A percentile compares a stretch with the other conserved stretches of the same genome.
phyloP scores from a whole-genome alignment of 2,888 invertebrate genomes.

The Isoperla grammatica region DNA sequence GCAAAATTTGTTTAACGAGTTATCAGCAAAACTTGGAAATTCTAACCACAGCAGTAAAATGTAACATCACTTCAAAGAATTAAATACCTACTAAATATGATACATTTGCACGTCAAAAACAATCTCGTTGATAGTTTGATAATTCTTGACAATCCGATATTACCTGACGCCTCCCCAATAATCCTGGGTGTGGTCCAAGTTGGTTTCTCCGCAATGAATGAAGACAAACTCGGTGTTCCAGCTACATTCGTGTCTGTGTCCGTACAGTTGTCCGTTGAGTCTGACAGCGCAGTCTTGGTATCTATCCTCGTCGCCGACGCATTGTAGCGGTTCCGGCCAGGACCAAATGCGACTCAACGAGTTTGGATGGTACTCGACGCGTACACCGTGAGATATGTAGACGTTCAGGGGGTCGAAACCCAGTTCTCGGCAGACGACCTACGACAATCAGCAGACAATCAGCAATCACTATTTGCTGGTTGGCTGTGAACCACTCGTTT shows the following conservation, averaged over 20 bases:
- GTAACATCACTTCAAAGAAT: too few species aligned
- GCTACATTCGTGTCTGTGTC: conserved; percentile 76
- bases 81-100: too few species aligned
- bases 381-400: conserved; percentile 76
- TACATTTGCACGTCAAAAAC: too few species aligned
- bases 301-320: conserved; percentile 53
- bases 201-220: conserved; percentile 77
- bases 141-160: too few species aligned
- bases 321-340: conserved; percentile 88
- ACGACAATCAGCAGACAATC: conserved; percentile 38
- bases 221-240: conserved; percentile 92
- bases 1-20: too few species aligned
- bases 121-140: too few species aligned
- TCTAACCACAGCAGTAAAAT: too few species aligned
- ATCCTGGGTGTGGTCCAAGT: conserved; percentile 56
- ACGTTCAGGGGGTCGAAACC: conserved; percentile 86
- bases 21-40: too few species aligned
- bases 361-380: conserved; percentile 86
- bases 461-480: too few species aligned
- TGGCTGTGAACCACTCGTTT: too few species aligned
- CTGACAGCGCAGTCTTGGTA: conserved; percentile 82
- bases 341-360: conserved; percentile 84
- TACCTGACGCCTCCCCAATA: conserved; percentile 92
- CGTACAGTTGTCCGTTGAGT: conserved; percentile 83
- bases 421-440: conserved; percentile 91